Conservation (phyloP, 2,888 invertebrate species). For the Folsomia candida region DNA sequence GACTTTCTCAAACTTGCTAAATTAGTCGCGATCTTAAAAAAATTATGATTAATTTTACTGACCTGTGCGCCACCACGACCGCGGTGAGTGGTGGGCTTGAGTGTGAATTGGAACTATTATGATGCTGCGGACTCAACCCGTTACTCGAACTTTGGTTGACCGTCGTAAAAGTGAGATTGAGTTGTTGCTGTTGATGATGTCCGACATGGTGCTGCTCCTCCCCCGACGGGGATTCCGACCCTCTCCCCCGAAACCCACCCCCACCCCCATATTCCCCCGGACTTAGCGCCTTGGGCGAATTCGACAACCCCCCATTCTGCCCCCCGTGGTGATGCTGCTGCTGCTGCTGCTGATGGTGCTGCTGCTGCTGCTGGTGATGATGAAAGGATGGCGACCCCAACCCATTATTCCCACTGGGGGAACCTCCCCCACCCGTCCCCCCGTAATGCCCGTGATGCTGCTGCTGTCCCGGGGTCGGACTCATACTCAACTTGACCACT, state of each 20-base stretch:
- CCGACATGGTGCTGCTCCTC: neutral
- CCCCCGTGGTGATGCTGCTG: conserved; percentile 22
- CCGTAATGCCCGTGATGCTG: neutral
- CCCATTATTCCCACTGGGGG: neutral
- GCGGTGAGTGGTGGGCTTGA: conserved; percentile 53
- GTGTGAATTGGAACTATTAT: conserved; percentile 55
- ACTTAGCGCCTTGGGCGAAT: neutral
- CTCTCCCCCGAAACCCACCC: neutral
- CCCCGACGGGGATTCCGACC: conserved; percentile 2
- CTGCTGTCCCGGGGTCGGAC: conserved; percentile 8
- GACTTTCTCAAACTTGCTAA: too few species aligned
- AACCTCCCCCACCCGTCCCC: neutral
- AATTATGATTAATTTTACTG: too few species aligned
- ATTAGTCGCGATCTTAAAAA: too few species aligned
- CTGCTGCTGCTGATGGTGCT: conserved; percentile 19
- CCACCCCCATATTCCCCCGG: neutral
- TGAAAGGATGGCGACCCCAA: neutral
- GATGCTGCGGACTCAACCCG: conserved; percentile 56
- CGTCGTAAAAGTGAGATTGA: conserved; percentile 45
- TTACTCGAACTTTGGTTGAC: conserved; percentile 54
- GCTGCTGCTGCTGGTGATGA: conserved; percentile 10
- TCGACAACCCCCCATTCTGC: neutral
- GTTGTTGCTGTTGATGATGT: neutral
- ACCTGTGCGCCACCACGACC: conserved; percentile 47
- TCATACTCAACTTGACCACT: conserved; percentile 26